phyloP scores from a whole-genome alignment of 2,888 invertebrate species.

The Plemyria rubiginata region DNA sequence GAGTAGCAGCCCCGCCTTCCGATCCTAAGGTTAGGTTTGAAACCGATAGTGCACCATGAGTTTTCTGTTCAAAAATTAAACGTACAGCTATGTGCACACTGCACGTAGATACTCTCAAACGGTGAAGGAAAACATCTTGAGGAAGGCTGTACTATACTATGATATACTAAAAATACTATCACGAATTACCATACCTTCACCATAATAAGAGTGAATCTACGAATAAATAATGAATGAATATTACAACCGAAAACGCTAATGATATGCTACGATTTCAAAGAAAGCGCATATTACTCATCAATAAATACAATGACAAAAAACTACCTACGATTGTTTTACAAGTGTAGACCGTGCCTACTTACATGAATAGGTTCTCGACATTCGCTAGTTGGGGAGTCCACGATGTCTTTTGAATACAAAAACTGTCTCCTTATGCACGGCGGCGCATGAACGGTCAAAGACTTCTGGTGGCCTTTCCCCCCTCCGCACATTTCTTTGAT shows the following conservation, averaged over 20 bases:
- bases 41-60: too few species aligned
- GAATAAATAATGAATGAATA: not conserved
- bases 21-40: too few species aligned
- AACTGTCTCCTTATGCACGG: constrained; percentile 71
- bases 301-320: constrained; percentile 70
- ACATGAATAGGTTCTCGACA: constrained; percentile 77
- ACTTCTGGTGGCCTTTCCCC: constrained; percentile 57
- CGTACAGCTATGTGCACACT: too few species aligned
- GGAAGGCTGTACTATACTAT: too few species aligned
- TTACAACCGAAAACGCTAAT: constrained; percentile 31
- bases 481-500: constrained; percentile 43
- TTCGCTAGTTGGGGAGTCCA: constrained; percentile 74
- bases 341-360: constrained; percentile 62
- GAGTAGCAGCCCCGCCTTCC: too few species aligned
- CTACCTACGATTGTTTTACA: constrained; percentile 69
- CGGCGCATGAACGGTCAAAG: constrained; percentile 76
- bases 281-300: constrained; percentile 59
- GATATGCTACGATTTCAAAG: constrained; percentile 56
- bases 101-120: too few species aligned
- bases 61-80: too few species aligned
- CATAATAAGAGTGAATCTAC: too few species aligned
- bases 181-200: too few species aligned
- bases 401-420: constrained; percentile 77
- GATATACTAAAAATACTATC: too few species aligned
- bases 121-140: too few species aligned